A percentile compares a stretch with the other conserved stretches of the same genome.
Conservation (phyloP, 2,888 invertebrate species). For the Urechis unicinctus region DNA sequence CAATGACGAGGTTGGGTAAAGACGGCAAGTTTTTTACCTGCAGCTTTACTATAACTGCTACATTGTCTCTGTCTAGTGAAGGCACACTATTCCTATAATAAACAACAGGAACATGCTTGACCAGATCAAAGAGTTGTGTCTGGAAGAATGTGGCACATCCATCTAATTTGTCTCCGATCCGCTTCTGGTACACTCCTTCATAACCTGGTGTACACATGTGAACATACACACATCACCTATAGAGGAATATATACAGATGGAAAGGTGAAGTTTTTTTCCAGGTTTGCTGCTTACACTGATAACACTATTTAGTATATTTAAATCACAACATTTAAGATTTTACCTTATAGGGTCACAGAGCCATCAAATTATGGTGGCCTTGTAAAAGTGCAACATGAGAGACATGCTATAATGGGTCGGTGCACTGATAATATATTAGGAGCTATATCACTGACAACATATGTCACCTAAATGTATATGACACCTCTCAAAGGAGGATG, state of each 20-base stretch:
- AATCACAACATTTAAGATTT: no score
- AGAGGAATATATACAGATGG: no score
- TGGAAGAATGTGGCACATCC: conserved; percentile 88
- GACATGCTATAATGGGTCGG: no score
- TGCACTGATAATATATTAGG: no score
- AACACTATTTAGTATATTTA: background rate
- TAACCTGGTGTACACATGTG: conserved; percentile 57
- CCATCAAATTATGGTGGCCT: no score
- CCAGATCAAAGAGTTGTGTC: conserved; percentile 60
- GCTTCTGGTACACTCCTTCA: conserved; percentile 70
- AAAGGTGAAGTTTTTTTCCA: background rate
- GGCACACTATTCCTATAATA: conserved; percentile 58
- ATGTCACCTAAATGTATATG: no score
- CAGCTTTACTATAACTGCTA: conserved; percentile 75
- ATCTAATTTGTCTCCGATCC: conserved; percentile 69
- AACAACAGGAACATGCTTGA: conserved; percentile 66
- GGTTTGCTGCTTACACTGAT: background rate
- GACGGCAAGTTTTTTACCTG: conserved; percentile 20
- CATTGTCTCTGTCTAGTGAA: conserved; percentile 76
- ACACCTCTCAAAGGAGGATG: no score
- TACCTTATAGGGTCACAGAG: no score
- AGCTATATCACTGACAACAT: no score
- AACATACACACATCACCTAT: background rate
- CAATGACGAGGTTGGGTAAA: conserved; percentile 5
- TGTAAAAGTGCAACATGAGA: no score